Percentiles rank a stretch among this genome's conserved stretches.
Conservation (phyloP, 2,113 vertebrate genomes). For the Misgurnus anguillicaudatus region DNA sequence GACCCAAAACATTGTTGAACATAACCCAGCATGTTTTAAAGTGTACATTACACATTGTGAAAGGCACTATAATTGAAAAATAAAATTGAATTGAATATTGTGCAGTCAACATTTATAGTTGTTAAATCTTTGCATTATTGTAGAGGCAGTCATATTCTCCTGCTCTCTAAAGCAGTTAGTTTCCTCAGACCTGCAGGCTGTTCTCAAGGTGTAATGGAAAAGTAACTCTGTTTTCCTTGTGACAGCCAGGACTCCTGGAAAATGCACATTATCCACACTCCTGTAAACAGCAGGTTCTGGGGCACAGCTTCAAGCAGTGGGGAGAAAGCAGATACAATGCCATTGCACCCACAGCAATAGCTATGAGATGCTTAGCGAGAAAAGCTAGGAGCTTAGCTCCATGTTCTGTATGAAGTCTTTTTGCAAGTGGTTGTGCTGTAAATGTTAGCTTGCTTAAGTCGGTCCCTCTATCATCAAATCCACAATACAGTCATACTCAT, state of each 20-base stretch:
- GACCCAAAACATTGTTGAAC: no score
- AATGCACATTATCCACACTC: constrained; percentile 31
- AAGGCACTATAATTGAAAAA: neutral
- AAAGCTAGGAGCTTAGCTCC: constrained; percentile 5
- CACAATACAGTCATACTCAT: constrained; percentile 2
- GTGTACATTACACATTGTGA: neutral
- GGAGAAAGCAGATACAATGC: constrained; percentile 20
- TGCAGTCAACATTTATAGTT: neutral
- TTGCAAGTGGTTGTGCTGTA: neutral
- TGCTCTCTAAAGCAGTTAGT: constrained; percentile 20
- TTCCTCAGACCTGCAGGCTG: constrained; percentile 9
- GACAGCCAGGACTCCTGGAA: constrained; percentile 34
- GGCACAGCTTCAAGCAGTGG: constrained; percentile 6
- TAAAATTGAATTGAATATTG: no score
- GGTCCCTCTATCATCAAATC: neutral
- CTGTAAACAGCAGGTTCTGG: constrained; percentile 25
- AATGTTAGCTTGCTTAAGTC: neutral
- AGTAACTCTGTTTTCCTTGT: constrained; percentile 4
- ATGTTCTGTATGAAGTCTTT: neutral
- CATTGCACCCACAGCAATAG: neutral
- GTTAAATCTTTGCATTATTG: neutral
- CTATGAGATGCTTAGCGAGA: neutral
- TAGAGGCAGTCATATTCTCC: neutral
- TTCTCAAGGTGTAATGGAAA: constrained; percentile 19
- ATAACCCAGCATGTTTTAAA: no score